Evolutionary conservation across 2,113 vertebrate genomes (phyloP).

Genomic region (Emydura subglobosa): DNA sequence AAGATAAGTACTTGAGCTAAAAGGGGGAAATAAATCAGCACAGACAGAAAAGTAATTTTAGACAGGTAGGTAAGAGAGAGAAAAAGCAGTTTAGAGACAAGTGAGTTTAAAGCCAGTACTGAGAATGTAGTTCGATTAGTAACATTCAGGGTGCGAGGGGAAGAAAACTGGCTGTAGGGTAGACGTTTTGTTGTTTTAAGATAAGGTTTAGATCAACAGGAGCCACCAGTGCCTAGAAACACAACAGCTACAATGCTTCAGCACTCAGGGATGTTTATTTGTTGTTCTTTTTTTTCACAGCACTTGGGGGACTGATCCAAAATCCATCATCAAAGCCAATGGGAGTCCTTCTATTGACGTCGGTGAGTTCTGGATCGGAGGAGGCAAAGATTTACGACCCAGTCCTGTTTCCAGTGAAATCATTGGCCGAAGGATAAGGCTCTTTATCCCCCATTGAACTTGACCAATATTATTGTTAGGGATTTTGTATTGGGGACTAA

Average conservation of each 20-base stretch:
- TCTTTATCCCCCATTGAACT: not conserved
- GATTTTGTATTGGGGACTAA: constrained; percentile 8
- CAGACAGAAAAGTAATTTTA: constrained; percentile 63
- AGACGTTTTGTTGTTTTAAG: constrained; percentile 31
- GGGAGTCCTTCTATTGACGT: not conserved
- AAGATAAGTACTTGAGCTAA: constrained; percentile 61
- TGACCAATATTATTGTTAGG: not conserved
- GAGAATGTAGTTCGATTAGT: not conserved
- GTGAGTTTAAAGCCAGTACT: not conserved
- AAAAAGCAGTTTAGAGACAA: constrained; percentile 15
- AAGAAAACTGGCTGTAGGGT: constrained; percentile 8
- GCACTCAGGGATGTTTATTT: not conserved
- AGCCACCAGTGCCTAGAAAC: not conserved
- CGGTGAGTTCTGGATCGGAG: not conserved
- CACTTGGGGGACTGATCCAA: not conserved
- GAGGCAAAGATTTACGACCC: not conserved
- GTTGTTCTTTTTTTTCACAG: not conserved
- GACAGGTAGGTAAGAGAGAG: constrained; percentile 9
- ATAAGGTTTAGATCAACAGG: constrained; percentile 39
- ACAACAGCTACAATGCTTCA: not conserved
- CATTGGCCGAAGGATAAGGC: not conserved
- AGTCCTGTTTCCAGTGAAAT: not conserved
- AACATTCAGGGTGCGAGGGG: not conserved
- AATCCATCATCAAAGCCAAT: constrained; percentile 18
- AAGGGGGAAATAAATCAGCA: constrained; percentile 60